A percentile compares a stretch with the other conserved stretches of the same genome.
Conservation (phyloP, 2,113 vertebrate species). For the Thymallus thymallus region DNA sequence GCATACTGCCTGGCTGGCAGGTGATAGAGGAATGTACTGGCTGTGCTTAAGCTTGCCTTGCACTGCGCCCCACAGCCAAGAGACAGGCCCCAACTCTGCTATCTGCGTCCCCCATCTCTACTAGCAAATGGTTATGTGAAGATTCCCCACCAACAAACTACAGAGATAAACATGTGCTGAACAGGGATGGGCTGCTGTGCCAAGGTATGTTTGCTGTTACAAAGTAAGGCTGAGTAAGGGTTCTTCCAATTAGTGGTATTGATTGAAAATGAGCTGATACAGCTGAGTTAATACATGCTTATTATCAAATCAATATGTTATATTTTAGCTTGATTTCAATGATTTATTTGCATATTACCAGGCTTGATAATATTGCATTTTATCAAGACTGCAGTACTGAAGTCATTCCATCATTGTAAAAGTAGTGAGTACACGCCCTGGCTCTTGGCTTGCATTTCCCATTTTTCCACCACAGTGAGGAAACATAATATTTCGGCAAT, state of each 20-base stretch:
- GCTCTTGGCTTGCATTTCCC: background rate
- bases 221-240: background rate
- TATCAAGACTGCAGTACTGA: no score
- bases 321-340: background rate
- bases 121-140: background rate
- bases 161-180: background rate
- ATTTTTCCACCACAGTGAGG: background rate
- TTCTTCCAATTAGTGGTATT: background rate
- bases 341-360: background rate
- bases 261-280: background rate
- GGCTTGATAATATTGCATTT: background rate
- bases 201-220: background rate
- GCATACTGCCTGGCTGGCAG: background rate
- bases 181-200: background rate
- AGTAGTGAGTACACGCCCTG: background rate
- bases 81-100: background rate
- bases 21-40: conserved; percentile 22
- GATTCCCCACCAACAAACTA: background rate
- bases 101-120: background rate
- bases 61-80: background rate
- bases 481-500: background rate
- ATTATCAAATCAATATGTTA: no score
- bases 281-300: no score
- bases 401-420: background rate
- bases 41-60: conserved; percentile 13